phyloP scores from a whole-genome alignment of 2,888 invertebrate genomes.

The Calliphora vomitoria region DNA sequence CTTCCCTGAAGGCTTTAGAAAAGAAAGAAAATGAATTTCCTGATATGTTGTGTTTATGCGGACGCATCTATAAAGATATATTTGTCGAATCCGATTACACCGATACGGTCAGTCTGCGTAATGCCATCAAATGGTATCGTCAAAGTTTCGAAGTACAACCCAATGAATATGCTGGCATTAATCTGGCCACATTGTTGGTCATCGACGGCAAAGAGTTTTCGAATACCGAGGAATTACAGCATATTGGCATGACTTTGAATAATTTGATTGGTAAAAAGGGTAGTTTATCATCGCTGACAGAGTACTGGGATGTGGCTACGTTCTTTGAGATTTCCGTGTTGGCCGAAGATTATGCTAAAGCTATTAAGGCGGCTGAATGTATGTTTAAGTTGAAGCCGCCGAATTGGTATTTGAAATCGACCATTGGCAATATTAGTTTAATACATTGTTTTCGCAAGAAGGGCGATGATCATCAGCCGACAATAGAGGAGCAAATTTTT shows the following conservation, averaged over 20 bases:
- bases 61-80: constrained; percentile 98
- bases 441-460: constrained; percentile 96
- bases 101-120: constrained; percentile 93
- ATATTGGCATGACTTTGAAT: constrained; percentile 97
- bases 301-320: constrained; percentile 99
- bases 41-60: constrained; percentile 98
- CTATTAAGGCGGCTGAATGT: constrained; percentile 97
- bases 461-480: constrained; percentile 88
- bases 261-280: constrained; percentile 99
- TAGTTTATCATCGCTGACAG: constrained; percentile 94
- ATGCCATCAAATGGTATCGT: constrained; percentile 98
- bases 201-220: constrained; percentile 98
- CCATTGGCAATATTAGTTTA: constrained; percentile 97
- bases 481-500: constrained; percentile 95
- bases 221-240: constrained; percentile 94
- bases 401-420: constrained; percentile 97
- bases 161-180: constrained; percentile 99
- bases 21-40: constrained; percentile 98
- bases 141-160: constrained; percentile 99
- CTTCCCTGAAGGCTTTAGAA: constrained; percentile 95
- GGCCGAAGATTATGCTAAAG: constrained; percentile 98
- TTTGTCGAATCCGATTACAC: constrained; percentile 98
- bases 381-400: constrained; percentile 96
- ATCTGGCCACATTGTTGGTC: constrained; percentile 97
- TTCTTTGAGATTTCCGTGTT: constrained; percentile 99